A percentile compares a stretch with the other conserved stretches of the same genome.
These are phyloP conservation scores for Synergus itoensis DNA, from an alignment of 2,888 invertebrate species.

Conservation along the genomic window DNA sequence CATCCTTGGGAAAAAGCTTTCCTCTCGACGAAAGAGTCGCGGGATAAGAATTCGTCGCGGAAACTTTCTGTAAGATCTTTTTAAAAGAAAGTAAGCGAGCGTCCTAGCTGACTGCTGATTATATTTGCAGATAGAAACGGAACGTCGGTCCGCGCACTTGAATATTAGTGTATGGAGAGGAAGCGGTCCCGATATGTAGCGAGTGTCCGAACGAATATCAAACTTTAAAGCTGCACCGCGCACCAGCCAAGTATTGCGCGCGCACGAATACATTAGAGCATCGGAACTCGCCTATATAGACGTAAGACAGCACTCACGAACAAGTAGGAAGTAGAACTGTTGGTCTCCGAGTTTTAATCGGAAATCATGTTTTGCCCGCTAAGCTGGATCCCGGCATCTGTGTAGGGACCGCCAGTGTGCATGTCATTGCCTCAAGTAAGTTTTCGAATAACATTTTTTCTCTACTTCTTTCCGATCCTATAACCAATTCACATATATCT, in stretches of 20 bases:
- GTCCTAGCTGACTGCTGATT: slow-evolving; percentile 33
- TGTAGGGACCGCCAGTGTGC: slow-evolving; percentile 75
- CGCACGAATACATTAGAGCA: slow-evolving; percentile 49
- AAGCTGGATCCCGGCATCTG: slow-evolving; percentile 76
- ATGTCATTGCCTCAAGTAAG: slow-evolving; percentile 74
- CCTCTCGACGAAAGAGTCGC: slow-evolving; percentile 6
- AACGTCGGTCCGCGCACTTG: slow-evolving; percentile 52
- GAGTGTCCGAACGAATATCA: slow-evolving; percentile 60
- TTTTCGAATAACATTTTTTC: slow-evolving; percentile 50
- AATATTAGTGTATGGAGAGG: slow-evolving; percentile 48
- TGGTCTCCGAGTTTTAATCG: slow-evolving; percentile 69
- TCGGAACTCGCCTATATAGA: slow-evolving; percentile 56
- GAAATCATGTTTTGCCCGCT: slow-evolving; percentile 70
- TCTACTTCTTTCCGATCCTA: neutral
- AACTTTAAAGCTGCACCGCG: slow-evolving; percentile 44
- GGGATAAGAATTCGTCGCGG: slow-evolving; percentile 23
- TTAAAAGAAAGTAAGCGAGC: slow-evolving; percentile 9
- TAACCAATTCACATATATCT: neutral
- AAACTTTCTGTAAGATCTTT: slow-evolving; percentile 25
- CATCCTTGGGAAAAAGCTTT: neutral
- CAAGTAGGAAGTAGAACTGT: slow-evolving; percentile 64
- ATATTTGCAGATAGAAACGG: slow-evolving; percentile 59
- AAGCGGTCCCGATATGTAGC: slow-evolving; percentile 60
- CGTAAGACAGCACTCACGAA: slow-evolving; percentile 63
- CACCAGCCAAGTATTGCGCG: slow-evolving; percentile 51